phyloP scores from a whole-genome alignment of 2,888 invertebrate species.

The Mythimna lalbum region DNA sequence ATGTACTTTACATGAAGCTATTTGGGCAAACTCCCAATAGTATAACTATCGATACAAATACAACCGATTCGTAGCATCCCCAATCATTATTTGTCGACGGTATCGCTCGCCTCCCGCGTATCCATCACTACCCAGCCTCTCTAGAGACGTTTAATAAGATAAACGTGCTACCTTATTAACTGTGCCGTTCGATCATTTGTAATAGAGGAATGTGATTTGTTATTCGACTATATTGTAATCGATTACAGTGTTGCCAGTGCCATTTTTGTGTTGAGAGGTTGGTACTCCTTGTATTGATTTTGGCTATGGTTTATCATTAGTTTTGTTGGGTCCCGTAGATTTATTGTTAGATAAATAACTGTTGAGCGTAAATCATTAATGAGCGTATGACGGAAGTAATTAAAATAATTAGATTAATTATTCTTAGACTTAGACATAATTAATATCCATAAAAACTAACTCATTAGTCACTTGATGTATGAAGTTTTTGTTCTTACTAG shows the following conservation, averaged over 20 bases:
- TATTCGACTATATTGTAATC: constrained; percentile 64
- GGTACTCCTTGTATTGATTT: constrained; percentile 41
- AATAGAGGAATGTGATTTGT: constrained; percentile 67
- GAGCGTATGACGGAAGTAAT: constrained; percentile 5
- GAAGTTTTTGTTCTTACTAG: not conserved
- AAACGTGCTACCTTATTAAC: constrained; percentile 87
- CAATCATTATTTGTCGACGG: constrained; percentile 82
- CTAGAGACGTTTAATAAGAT: constrained; percentile 80
- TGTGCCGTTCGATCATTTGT: constrained; percentile 76
- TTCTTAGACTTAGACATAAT: not conserved
- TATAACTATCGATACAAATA: constrained; percentile 53
- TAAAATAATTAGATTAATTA: constrained; percentile 4
- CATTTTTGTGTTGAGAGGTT: constrained; percentile 61
- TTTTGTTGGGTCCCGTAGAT: not conserved
- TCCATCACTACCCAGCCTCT: constrained; percentile 79
- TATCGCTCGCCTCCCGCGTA: constrained; percentile 76
- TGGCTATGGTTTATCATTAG: constrained; percentile 15
- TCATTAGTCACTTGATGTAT: not conserved
- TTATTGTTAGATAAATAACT: not conserved
- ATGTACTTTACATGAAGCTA: not conserved
- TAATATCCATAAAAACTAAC: not conserved
- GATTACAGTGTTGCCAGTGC: constrained; percentile 61
- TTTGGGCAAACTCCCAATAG: not conserved
- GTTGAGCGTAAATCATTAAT: not conserved
- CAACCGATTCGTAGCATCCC: constrained; percentile 70